Evolutionary conservation across 2,797 vertebrate species (phyloP).

Genomic region (Oceanodroma leucorhoa): DNA sequence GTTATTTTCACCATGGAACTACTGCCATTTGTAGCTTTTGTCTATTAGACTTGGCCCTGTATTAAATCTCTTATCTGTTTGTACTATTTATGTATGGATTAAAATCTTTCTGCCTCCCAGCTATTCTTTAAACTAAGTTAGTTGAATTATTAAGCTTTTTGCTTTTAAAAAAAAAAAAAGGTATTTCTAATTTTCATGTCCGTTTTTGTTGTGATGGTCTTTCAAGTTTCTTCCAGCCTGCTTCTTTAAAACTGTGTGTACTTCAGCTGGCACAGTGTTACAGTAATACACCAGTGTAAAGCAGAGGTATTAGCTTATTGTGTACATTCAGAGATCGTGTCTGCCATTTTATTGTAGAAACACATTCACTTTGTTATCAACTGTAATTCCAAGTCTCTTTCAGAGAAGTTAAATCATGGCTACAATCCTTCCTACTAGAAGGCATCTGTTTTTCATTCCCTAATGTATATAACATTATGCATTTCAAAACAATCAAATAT

Average conservation of each 20-base stretch:
- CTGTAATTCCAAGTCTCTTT: not conserved
- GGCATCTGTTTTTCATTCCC: not conserved
- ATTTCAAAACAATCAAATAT: not conserved
- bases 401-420: not conserved
- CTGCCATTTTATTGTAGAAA: not conserved
- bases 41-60: not conserved
- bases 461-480: not conserved
- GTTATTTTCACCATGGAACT: not conserved
- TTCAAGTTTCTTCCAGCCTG: not conserved
- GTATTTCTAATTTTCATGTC: not conserved
- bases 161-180: not conserved
- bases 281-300: not conserved
- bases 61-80: not conserved
- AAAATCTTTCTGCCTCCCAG: not conserved
- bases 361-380: not conserved
- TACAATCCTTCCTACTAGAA: not conserved
- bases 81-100: not conserved
- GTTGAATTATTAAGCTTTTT: not conserved
- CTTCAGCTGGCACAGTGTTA: not conserved
- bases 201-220: not conserved
- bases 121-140: not conserved
- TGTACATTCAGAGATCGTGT: not conserved
- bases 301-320: not conserved
- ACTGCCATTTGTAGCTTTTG: not conserved
- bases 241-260: not conserved